Evolutionary conservation across 2,113 vertebrate species (phyloP), one percentile per base, ranked within the genome.

Genomic region (Pteruthius melanotis): DNA sequence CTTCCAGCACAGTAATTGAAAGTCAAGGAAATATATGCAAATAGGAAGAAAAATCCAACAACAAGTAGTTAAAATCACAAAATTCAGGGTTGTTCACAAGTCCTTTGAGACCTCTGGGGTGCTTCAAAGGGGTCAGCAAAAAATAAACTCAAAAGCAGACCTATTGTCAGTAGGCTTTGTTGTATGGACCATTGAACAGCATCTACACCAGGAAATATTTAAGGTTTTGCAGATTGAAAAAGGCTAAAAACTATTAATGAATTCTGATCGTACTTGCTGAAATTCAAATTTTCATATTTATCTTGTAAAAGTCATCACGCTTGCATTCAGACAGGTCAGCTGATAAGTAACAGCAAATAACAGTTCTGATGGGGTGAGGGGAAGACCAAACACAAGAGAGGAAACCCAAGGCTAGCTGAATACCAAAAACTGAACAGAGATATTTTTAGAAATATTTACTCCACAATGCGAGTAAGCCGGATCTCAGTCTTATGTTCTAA

Each of bases 1-100:
- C 99, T 96, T 99, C 99, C 96, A 99, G 97, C 97, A 99, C 99
- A 79, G 99, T 99, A 97, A 96, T 17, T 27, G 7, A 40, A 92
- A 90, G 98, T 99, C 97, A 99, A 99, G 99, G 99, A 98, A 96
- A 31, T 13, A 80, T 2, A 94, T 42, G 31, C 19, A 54, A 75
- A 76, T 15, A 5, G 9, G 4, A 24, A 59, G 87, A 89, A 76
- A 50, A 33, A 63, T 26, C 19, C 15, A 74, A 3, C 35, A 90
- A 63, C 16, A 90, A 69, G 42, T 15, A 90, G 47, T 72, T 83
- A 85, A 30, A 90, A 82, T 30, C 28, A 84, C 45, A 75, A 78
- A 80, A 83, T 56, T 78, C 30, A 69, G 20, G 5, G n/a, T 21
- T 44, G 33, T 15, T 23, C 35, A 57, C 31, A 65, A 50, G 23